Conservation (phyloP, 2,888 invertebrate species). For the Pterobdella sp. region DNA sequence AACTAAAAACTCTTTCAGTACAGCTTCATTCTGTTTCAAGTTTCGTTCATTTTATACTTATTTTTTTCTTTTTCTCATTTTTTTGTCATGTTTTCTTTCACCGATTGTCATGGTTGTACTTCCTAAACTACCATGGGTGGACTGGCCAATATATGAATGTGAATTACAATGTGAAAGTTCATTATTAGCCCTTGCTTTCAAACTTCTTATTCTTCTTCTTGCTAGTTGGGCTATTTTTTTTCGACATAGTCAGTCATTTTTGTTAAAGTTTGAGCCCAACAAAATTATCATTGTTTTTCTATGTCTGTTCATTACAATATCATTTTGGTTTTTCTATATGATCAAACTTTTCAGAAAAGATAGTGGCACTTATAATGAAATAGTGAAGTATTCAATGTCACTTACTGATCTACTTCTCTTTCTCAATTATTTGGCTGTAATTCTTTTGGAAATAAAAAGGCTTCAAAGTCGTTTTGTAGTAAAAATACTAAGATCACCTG, state of each 20-base stretch:
- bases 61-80: slow-evolving; percentile 68
- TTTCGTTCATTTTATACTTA: slow-evolving; percentile 65
- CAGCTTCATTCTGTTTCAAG: slow-evolving; percentile 38
- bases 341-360: slow-evolving; percentile 63
- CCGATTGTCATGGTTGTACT: slow-evolving; percentile 89
- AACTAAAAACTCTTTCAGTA: slow-evolving; percentile 34
- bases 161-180: slow-evolving; percentile 65
- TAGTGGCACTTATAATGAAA: slow-evolving; percentile 40
- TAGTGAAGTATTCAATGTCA: slow-evolving; percentile 84
- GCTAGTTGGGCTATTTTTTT: slow-evolving; percentile 89
- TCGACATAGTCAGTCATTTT: slow-evolving; percentile 71
- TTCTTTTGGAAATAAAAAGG: slow-evolving; percentile 85
- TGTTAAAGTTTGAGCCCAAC: slow-evolving; percentile 84
- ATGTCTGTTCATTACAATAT: slow-evolving; percentile 81
- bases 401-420: slow-evolving; percentile 86
- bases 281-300: slow-evolving; percentile 79
- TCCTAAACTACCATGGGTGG: slow-evolving; percentile 69
- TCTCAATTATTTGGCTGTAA: slow-evolving; percentile 85
- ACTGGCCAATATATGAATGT: slow-evolving; percentile 41
- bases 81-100: slow-evolving; percentile 75
- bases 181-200: slow-evolving; percentile 79
- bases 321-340: slow-evolving; percentile 95
- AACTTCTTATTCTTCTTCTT: slow-evolving; percentile 75
- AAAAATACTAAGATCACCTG: slow-evolving; percentile 79
- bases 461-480: slow-evolving; percentile 67